Base-by-base conservation (phyloP, 2,113 vertebrate genomes). In the Ochotona curzoniae region DNA sequence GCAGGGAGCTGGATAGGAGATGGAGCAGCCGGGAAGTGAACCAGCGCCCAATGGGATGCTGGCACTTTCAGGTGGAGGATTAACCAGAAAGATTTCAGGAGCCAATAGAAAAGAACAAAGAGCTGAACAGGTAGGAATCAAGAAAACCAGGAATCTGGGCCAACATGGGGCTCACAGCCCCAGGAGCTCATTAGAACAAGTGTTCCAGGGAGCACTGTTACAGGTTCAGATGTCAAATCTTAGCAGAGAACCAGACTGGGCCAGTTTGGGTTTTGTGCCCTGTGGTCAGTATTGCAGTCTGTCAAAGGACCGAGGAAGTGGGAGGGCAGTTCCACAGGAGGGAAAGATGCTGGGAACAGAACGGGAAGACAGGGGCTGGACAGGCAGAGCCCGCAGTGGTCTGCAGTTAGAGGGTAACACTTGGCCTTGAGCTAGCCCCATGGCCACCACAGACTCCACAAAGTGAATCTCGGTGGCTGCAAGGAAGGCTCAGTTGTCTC, bases 21-120 rank as follows among this genome's bases (percentile, higher is more conserved):
- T 44, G 38, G 38, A 44, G 38, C 38, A 44, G 38, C 4, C 38
- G 38, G 38, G 6, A 44, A 3, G 38, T 44, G 6, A 44, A 44
- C 38, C 38, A 6, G 38, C 38, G 38, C 38, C 38, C 6, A 44
- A 44, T 44, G 38, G 38, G 38, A 44, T 3, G 38, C 38, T 44
- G 38, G 38, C 38, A 44, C 38, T 44, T 44, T 44, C 38, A 44
- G 38, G 38, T 44, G 38, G 38, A 44, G 38, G 38, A 44, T 44
- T 44, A 83, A 74, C 26, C 9, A 38, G 44, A 60, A 78, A 81
- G 32, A 83, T 82, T 51, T 93, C 60, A 83, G 89, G 61, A 93
- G 49, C 54, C 93, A 90, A 61, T 66, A 87, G 69, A 87, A 61
- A 21, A 91, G 82, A 83, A 94, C 70, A 60, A 86, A 60, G 64